These are phyloP conservation scores for Acinonyx jubatus DNA, from an alignment of 2,113 vertebrate genomes.

Conservation along the genomic window DNA sequence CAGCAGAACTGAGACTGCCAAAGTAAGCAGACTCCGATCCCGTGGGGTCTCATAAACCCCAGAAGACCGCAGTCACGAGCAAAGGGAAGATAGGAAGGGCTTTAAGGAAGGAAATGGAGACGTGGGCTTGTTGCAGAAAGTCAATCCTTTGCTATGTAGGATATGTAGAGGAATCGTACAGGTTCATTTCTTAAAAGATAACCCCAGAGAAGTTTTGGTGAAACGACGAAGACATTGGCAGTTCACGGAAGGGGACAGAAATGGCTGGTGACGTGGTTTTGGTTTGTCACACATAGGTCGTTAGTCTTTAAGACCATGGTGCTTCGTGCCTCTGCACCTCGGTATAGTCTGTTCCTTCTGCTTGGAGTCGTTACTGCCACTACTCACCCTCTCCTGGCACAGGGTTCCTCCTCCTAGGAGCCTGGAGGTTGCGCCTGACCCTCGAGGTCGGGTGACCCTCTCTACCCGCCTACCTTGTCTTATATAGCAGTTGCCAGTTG, in stretches of 20 bases:
- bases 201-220: background rate
- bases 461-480: accelerated
- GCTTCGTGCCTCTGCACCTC: accelerated
- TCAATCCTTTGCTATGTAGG: background rate
- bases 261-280: accelerated
- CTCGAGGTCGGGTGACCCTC: background rate
- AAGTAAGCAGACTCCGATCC: background rate
- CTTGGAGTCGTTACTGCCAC: background rate
- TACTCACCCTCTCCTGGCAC: background rate
- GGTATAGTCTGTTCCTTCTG: accelerated
- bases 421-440: background rate
- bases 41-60: background rate
- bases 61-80: background rate
- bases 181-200: background rate
- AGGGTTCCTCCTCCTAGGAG: background rate
- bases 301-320: background rate
- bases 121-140: background rate
- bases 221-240: background rate
- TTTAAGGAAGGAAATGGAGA: background rate
- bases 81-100: background rate
- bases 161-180: background rate
- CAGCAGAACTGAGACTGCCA: background rate
- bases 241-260: background rate
- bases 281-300: background rate
- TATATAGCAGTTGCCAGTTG: background rate